phyloP scores from a whole-genome alignment of 2,888 invertebrate genomes.

The Andrena haemorrhoa region DNA sequence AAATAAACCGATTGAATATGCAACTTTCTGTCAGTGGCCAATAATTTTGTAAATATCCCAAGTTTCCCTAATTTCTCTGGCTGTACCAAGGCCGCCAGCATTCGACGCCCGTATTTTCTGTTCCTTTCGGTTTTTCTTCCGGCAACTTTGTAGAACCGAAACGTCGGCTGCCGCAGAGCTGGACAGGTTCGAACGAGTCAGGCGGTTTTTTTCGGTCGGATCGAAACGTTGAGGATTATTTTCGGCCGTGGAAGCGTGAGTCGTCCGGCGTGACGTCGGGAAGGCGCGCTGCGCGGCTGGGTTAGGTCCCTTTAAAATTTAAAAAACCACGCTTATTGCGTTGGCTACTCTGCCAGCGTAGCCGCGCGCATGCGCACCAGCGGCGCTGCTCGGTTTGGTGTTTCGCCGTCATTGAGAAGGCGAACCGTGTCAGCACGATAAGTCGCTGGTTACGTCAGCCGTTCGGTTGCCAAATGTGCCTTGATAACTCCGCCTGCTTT shows the following conservation, averaged over 20 bases:
- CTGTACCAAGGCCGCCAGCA: too few relatives aligned
- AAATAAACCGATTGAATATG: too few relatives aligned
- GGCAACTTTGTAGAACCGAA: background rate
- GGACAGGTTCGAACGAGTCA: slow-evolving; percentile 30
- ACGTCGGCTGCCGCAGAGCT: background rate
- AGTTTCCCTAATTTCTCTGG: too few relatives aligned
- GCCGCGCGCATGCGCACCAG: background rate
- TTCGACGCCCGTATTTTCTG: background rate
- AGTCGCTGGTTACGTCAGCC: slow-evolving; percentile 54
- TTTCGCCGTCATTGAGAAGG: slow-evolving; percentile 50
- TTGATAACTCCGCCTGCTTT: slow-evolving; percentile 49
- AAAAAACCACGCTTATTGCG: slow-evolving; percentile 54
- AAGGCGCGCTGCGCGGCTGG: slow-evolving; percentile 24
- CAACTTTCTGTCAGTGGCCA: too few relatives aligned
- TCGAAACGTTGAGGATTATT: slow-evolving; percentile 43
- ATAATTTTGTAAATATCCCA: too few relatives aligned
- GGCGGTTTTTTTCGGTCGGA: background rate
- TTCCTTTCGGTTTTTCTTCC: background rate
- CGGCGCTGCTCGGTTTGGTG: slow-evolving; percentile 22
- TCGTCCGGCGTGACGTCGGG: slow-evolving; percentile 47
- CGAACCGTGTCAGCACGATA: slow-evolving; percentile 54
- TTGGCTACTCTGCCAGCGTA: slow-evolving; percentile 29
- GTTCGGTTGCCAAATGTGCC: slow-evolving; percentile 35
- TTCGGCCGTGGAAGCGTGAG: slow-evolving; percentile 29
- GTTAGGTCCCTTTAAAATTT: slow-evolving; percentile 62